These are phyloP conservation scores for Oligia strigilis DNA, from an alignment of 2,888 invertebrate species.

Conservation along the genomic window DNA sequence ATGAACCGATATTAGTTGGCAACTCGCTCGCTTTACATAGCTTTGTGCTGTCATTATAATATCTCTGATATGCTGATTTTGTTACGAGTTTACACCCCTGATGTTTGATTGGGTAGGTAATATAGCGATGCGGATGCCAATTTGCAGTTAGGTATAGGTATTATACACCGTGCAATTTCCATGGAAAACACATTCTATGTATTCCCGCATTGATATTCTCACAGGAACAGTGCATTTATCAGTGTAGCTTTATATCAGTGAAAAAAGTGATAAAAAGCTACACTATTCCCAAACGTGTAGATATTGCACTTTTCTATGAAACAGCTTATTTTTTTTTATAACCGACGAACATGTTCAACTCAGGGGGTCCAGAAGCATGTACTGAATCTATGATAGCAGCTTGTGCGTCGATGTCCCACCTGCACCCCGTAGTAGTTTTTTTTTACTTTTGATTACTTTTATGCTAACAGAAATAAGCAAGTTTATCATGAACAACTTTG, in stretches of 20 bases:
- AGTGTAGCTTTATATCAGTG: background rate
- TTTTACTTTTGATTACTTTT: background rate
- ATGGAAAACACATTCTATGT: background rate
- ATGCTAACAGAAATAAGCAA: background rate
- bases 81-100: slow-evolving; percentile 41
- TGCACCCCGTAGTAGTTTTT: background rate
- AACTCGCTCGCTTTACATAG: slow-evolving; percentile 79
- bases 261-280: background rate
- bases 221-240: background rate
- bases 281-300: too few relatives aligned
- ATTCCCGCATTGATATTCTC: background rate
- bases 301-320: background rate
- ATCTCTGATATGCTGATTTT: slow-evolving; percentile 81
- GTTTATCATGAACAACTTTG: background rate
- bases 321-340: background rate
- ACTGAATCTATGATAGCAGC: background rate
- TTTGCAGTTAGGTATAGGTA: slow-evolving; percentile 18
- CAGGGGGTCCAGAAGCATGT: background rate
- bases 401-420: background rate
- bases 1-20: slow-evolving; percentile 84
- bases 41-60: slow-evolving; percentile 84
- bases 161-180: background rate
- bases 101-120: slow-evolving; percentile 43
- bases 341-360: background rate
- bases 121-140: slow-evolving; percentile 1